A percentile compares a stretch with the other conserved stretches of the same genome.
These are phyloP conservation scores for Trematocara unimaculatum DNA, from an alignment of 2,113 vertebrate genomes.

Conservation along the genomic window DNA sequence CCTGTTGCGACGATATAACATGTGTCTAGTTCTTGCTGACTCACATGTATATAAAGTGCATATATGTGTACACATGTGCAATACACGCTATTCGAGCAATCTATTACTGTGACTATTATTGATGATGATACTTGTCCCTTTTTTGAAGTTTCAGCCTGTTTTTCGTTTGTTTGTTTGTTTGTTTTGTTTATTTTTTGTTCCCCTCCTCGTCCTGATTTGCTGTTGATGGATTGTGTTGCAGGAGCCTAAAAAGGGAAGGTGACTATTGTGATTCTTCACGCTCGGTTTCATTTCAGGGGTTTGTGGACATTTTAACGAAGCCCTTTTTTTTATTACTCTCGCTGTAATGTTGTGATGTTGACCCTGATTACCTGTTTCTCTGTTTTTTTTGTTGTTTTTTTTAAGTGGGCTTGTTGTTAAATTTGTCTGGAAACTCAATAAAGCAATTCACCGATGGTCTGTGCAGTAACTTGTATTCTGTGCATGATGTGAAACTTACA, in stretches of 20 bases:
- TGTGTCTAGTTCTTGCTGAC: slow-evolving; percentile 62
- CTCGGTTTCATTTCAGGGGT: slow-evolving; percentile 34
- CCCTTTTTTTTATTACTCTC: slow-evolving; percentile 47
- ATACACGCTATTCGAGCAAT: slow-evolving; percentile 75
- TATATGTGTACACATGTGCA: slow-evolving; percentile 75
- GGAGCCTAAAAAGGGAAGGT: slow-evolving; percentile 60
- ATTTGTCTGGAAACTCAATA: slow-evolving; percentile 72
- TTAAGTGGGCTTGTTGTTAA: slow-evolving; percentile 62
- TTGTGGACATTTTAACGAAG: slow-evolving; percentile 49
- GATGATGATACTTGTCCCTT: slow-evolving; percentile 60
- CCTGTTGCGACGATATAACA: slow-evolving; percentile 42
- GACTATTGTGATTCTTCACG: slow-evolving; percentile 30
- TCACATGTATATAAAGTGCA: slow-evolving; percentile 75
- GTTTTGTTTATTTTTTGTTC: background rate
- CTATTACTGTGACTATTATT: slow-evolving; percentile 76
- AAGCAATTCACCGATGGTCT: slow-evolving; percentile 62
- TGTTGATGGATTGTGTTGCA: slow-evolving; percentile 29
- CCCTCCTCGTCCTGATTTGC: slow-evolving; percentile 21
- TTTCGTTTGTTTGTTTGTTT: background rate
- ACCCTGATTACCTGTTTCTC: slow-evolving; percentile 28
- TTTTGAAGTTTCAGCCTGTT: slow-evolving; percentile 24
- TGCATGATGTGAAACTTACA: background rate
- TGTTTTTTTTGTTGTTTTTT: slow-evolving; percentile 20
- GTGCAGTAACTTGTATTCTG: background rate
- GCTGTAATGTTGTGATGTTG: slow-evolving; percentile 57